Evolutionary conservation across 2,113 vertebrate genomes (phyloP), one percentile per base, ranked within the genome.

Genomic region (Megaptera novaeangliae): DNA sequence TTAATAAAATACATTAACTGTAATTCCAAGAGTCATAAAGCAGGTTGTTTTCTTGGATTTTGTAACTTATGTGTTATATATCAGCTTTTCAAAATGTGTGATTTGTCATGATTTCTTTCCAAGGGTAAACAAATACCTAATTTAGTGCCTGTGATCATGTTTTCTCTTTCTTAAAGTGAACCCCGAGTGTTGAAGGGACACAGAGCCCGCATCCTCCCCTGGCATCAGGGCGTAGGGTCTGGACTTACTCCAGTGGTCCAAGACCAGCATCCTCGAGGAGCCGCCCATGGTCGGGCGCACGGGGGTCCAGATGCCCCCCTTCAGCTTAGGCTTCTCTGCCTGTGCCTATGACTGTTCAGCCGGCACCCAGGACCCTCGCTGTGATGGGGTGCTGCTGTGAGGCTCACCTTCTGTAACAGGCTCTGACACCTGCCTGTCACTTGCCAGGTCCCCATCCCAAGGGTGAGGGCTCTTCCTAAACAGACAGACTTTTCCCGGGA

Each of bases 321-420:
- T 52, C n/a, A 44, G 14, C 25, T 7, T 10, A 34, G 52, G 12
- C 17, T 23, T 34, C 64, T 46, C 27, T n/a, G 36, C 20, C 18
- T n/a, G 49, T 9, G 5, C 2, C 49, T 3, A 0, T 1, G 81
- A 8, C 21, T 1, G 4, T 17, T 57, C 52, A 64, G 11, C 69
- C 36, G 66, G 8, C 3, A 34, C 23, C 36, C 34, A 1, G 46
- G 9, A 0, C 44, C 31, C 36, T 68, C 44, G 6, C 44, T 29
- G 41, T 72, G n/a, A 0, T 34, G 18, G 29, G 5, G 3, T 17
- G 1, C 55, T 27, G 18, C 49, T 1, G n/a, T 11, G 55, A 94
- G 74, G 31, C 34, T 83, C 44, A 8, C 36, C 41, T 5, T 20
- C 4, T 8, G 2, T 10, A 25, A 34, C 12, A 59, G n/a, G 17